phyloP scores from a whole-genome alignment of 2,113 vertebrate genomes.

The Gorsachius goisagi region DNA sequence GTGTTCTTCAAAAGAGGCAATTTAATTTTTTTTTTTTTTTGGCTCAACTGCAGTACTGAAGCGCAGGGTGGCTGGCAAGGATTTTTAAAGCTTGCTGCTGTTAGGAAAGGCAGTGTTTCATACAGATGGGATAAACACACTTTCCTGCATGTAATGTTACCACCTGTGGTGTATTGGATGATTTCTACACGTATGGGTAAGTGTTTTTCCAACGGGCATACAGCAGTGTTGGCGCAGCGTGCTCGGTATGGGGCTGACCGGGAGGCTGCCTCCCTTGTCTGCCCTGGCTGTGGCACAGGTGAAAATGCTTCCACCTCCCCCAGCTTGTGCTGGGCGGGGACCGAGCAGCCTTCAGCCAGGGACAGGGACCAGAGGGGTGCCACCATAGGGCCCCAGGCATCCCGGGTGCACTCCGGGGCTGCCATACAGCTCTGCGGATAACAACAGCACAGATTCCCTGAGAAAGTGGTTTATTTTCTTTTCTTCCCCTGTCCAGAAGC shows the following conservation, averaged over 20 bases:
- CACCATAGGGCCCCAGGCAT: rapidly evolving
- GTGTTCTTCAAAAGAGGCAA: background rate
- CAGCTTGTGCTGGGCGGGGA: background rate
- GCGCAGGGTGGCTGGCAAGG: too few relatives aligned
- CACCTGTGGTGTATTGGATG: background rate
- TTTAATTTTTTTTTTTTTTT: background rate
- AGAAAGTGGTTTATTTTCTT: background rate
- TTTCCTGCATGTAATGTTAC: background rate
- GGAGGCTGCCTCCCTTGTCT: background rate
- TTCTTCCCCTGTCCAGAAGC: background rate
- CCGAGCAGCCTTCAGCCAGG: background rate
- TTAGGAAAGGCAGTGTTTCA: background rate
- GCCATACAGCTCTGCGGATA: background rate
- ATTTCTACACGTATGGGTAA: rapidly evolving
- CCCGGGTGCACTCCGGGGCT: rapidly evolving
- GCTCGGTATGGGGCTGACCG: too few relatives aligned
- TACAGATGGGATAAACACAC: background rate
- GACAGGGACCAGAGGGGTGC: background rate
- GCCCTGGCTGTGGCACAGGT: background rate
- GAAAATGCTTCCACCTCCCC: background rate
- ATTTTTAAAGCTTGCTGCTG: background rate
- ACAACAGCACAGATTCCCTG: background rate
- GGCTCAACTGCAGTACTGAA: background rate
- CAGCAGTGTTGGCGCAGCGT: rapidly evolving
- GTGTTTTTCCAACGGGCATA: background rate